Percentiles rank a stretch among this genome's conserved stretches.
These are phyloP conservation scores for Melanotaenia nigrans DNA, from an alignment of 2,797 vertebrate genomes.

Conservation along the genomic window DNA sequence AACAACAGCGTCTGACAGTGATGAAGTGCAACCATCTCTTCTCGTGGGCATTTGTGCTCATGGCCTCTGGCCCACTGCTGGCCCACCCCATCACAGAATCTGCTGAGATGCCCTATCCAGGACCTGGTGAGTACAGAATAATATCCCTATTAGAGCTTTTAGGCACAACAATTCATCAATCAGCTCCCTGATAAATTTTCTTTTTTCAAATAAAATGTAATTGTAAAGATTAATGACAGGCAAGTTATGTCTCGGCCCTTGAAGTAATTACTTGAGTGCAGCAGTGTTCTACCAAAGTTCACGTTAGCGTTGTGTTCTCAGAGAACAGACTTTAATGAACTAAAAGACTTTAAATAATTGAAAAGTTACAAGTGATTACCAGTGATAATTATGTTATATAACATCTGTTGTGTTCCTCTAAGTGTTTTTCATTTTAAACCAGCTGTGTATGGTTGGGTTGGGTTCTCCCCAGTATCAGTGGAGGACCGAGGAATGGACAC, in stretches of 20 bases:
- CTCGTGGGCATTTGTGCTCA: constrained; percentile 77
- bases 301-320: constrained; percentile 21
- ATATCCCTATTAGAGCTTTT: constrained; percentile 26
- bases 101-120: constrained; percentile 78
- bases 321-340: constrained; percentile 11
- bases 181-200: constrained; percentile 33
- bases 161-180: constrained; percentile 22
- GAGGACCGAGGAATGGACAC: constrained; percentile 69
- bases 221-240: constrained; percentile 45
- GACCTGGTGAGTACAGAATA: constrained; percentile 76
- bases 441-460: not conserved
- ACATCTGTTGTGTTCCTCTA: not conserved
- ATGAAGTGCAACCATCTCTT: constrained; percentile 80
- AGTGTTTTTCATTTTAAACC: not conserved
- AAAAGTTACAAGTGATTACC: not conserved
- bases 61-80: constrained; percentile 73
- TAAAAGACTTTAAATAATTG: constrained; percentile 5
- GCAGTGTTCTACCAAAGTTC: constrained; percentile 35
- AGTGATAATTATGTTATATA: constrained; percentile 1
- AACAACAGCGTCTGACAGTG: constrained; percentile 38
- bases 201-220: constrained; percentile 23
- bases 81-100: constrained; percentile 82
- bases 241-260: constrained; percentile 18
- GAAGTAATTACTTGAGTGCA: constrained; percentile 42
- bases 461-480: constrained; percentile 63